Evolutionary conservation across 2,888 invertebrate genomes (phyloP).

Genomic region (Mystacides longicornis): DNA sequence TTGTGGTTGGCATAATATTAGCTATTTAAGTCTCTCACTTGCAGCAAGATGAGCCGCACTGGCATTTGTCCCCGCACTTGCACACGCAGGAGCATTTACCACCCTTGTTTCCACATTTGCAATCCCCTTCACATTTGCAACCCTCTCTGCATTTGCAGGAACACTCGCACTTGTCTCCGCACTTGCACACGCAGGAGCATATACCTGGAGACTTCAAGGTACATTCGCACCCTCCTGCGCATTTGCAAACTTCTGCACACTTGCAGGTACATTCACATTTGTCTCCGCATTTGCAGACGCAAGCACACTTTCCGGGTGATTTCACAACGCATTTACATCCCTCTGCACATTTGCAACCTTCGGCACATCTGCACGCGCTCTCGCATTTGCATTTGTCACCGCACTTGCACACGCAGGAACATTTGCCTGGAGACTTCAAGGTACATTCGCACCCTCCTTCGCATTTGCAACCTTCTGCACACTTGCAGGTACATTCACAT

Average conservation of each 20-base stretch:
- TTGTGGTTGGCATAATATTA: too few relatives aligned
- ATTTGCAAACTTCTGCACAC: slow-evolving; percentile 12
- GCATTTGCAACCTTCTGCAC: slow-evolving; percentile 18
- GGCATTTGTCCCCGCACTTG: slow-evolving; percentile 21
- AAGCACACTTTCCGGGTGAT: slow-evolving; percentile 10
- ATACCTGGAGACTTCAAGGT: neutral
- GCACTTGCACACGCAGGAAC: slow-evolving; percentile 18
- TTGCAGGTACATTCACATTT: slow-evolving; percentile 19
- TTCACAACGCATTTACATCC: slow-evolving; percentile 20
- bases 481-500: slow-evolving; percentile 17
- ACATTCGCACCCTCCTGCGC: slow-evolving; percentile 20
- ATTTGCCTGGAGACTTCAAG: slow-evolving; percentile 10
- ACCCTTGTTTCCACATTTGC: slow-evolving; percentile 8
- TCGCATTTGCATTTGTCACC: slow-evolving; percentile 17
- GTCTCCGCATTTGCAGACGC: slow-evolving; percentile 18
- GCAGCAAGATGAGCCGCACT: too few relatives aligned
- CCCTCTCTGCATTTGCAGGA: slow-evolving; percentile 17
- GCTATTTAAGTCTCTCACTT: too few relatives aligned
- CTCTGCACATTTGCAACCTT: slow-evolving; percentile 16
- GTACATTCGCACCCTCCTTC: slow-evolving; percentile 12
- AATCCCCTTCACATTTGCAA: slow-evolving; percentile 17
- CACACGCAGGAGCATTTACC: slow-evolving; percentile 16
- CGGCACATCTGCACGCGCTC: slow-evolving; percentile 9
- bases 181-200: slow-evolving; percentile 18
- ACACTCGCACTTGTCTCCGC: slow-evolving; percentile 14